These are phyloP conservation scores for Hipposideros armiger DNA, from an alignment of 2,113 vertebrate species.

Conservation along the genomic window DNA sequence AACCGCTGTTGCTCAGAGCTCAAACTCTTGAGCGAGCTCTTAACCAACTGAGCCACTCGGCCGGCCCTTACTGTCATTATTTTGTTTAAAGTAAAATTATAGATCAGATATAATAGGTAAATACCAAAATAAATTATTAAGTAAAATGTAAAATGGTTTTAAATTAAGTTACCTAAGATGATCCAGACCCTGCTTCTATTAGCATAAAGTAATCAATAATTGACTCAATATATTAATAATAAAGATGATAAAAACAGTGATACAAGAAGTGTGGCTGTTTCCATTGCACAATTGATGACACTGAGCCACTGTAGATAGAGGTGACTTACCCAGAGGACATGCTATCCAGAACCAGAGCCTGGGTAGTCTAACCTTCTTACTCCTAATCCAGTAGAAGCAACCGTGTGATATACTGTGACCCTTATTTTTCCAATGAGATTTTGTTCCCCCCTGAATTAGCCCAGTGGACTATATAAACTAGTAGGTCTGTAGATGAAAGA, in stretches of 20 bases:
- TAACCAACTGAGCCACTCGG: too few species aligned
- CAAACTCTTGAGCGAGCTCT: too few species aligned
- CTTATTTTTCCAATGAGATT: not conserved
- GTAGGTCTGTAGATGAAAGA: not conserved
- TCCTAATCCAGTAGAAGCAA: not conserved
- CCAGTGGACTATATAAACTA: not conserved
- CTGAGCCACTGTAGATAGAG: not conserved
- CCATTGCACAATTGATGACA: not conserved
- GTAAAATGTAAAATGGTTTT: slow-evolving; percentile 4
- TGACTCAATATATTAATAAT: not conserved
- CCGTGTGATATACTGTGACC: not conserved
- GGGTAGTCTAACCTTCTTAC: not conserved
- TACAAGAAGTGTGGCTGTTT: not conserved
- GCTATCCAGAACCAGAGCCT: not conserved
- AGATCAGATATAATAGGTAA: not conserved
- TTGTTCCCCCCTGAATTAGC: not conserved
- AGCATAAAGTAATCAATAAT: not conserved
- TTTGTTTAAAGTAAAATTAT: not conserved
- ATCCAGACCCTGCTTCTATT: not conserved
- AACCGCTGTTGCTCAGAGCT: too few species aligned
- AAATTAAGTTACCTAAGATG: not conserved
- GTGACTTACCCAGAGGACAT: not conserved
- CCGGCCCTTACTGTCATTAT: not conserved
- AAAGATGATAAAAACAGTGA: not conserved
- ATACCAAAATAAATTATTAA: not conserved